Evolutionary conservation across 2,888 invertebrate species (phyloP).

Genomic region (Cenopis cana): DNA sequence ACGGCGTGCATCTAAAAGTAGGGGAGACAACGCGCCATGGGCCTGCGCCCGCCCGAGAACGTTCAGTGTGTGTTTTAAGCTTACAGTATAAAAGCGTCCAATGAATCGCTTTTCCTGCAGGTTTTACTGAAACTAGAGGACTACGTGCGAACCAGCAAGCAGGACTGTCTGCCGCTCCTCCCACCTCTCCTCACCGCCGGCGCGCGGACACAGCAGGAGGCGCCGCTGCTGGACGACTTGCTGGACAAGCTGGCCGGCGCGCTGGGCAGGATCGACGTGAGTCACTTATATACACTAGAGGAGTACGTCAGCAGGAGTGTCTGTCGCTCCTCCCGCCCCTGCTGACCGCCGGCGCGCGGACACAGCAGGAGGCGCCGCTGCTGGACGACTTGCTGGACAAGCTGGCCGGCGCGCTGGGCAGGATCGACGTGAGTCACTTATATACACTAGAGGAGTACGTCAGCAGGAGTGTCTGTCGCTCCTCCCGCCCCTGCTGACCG

Average conservation of each 20-base stretch:
- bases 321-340: constrained; percentile 60
- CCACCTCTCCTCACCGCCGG: constrained; percentile 59
- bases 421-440: constrained; percentile 65
- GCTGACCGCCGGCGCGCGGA: constrained; percentile 58
- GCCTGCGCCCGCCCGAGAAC: too few species aligned
- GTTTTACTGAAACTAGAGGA: constrained; percentile 67
- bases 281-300: constrained; percentile 54
- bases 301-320: constrained; percentile 68
- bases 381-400: constrained; percentile 67
- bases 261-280: constrained; percentile 69
- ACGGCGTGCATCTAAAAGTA: too few species aligned
- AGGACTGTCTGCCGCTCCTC: constrained; percentile 63
- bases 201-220: constrained; percentile 64
- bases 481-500: constrained; percentile 59
- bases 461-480: constrained; percentile 63
- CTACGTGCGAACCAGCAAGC: constrained; percentile 63
- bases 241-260: constrained; percentile 61
- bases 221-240: constrained; percentile 64
- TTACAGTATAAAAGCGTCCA: too few species aligned
- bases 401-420: constrained; percentile 61
- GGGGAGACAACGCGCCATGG: too few species aligned
- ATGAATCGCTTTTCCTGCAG: constrained; percentile 52
- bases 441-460: constrained; percentile 62
- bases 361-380: constrained; percentile 65
- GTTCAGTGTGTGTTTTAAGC: too few species aligned